phyloP scores from a whole-genome alignment of 37 sponge, comb jelly and placozoan species.

The Chondrilla cf. caribensis region DNA sequence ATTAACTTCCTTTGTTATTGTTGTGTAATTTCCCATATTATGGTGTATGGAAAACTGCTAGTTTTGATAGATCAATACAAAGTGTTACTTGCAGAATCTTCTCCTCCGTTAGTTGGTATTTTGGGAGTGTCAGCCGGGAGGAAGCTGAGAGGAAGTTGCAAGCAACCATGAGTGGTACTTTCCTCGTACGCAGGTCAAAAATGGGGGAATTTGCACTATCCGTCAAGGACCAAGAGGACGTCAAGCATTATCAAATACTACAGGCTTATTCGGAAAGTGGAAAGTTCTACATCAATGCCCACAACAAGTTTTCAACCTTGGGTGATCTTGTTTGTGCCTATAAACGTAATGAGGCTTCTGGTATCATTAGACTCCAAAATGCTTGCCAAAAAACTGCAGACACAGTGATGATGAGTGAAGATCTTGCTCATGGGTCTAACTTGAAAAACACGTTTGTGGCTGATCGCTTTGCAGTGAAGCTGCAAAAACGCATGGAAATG shows the following conservation, averaged over 20 bases:
- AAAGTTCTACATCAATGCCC: constrained; percentile 89
- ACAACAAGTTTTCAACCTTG: constrained; percentile 60
- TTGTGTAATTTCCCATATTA: no score
- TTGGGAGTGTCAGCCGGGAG: constrained; percentile 74
- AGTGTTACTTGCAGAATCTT: not conserved
- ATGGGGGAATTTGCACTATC: constrained; percentile 88
- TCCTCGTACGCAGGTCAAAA: constrained; percentile 84
- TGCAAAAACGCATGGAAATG: constrained; percentile 58
- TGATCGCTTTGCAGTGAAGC: constrained; percentile 58
- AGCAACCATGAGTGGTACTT: constrained; percentile 66
- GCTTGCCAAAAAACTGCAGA: constrained; percentile 74
- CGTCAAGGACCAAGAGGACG: constrained; percentile 77
- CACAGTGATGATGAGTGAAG: constrained; percentile 63
- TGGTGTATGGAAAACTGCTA: no score
- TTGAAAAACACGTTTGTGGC: constrained; percentile 88
- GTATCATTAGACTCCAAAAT: constrained; percentile 52
- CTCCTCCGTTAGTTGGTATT: constrained; percentile 38
- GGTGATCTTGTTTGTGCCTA: constrained; percentile 77
- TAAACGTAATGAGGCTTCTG: constrained; percentile 57
- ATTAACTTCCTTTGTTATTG: no score
- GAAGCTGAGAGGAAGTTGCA: constrained; percentile 93
- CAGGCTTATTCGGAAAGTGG: constrained; percentile 72
- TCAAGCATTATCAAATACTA: constrained; percentile 89
- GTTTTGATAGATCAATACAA: no score
- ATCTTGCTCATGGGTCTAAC: constrained; percentile 82